Base-by-base conservation (phyloP, 2,888 invertebrate species). In the Perizoma affinitatum region DNA sequence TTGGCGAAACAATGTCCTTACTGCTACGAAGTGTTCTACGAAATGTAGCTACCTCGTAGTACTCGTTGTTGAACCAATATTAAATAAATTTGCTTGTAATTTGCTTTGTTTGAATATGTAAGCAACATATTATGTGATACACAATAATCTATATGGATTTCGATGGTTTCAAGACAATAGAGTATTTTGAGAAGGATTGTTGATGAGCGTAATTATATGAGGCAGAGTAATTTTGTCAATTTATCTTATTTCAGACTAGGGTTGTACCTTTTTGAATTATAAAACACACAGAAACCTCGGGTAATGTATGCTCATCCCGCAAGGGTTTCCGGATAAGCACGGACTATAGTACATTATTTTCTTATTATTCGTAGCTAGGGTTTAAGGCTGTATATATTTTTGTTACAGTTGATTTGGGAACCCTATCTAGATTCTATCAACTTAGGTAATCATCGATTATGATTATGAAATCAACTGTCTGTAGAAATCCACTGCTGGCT, bases 1-100 rank as follows among this genome's bases (percentile, higher is more conserved):
- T 86, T 85, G 86, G 82, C 76, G 78, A 83, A 84, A 87, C 87
- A 87, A 83, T 79, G 78, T 57, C 56, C 66, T 66, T 64, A 49
- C 46, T 22, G 54, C 53, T 53, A 53, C 45, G 53, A 6, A 44
- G 43, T 8, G 8, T 41, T 45, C 53, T 54, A 59, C 54, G 50
- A 43, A 51, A 36, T 41, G 54, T 51, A 46, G 51, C 9, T 6
- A 11, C 11, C 10, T 45, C 46, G 54, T 54, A 51, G 54, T 35
- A 10, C 10, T 38, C 38, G 46, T 40, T 6, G 9, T 8, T 7
- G 22, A 22, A 1, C 22, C 22, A 22, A 22, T 22, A 22, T 22
- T 22, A 3, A 22, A 22, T 22, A 1, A 22, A 22, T 22, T 22
- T 2, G 22, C 22, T 22, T 22, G 3, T 22, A 2, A 22, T 22